Evolutionary conservation across 2,888 invertebrate genomes (phyloP).

Genomic region (Thymelicus lineola): DNA sequence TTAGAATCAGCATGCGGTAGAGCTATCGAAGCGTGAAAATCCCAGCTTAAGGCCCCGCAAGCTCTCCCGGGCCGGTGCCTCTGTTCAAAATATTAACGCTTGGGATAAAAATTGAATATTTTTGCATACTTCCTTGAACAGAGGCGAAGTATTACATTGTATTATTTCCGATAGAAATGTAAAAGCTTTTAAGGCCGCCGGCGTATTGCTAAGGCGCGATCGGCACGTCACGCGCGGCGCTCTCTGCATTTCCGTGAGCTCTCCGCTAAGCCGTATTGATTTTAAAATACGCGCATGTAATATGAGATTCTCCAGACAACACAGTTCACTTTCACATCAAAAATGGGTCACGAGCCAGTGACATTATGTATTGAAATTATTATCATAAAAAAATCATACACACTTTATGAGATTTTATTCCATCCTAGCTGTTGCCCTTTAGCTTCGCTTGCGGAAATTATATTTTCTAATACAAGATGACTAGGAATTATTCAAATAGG

Average conservation of each 20-base stretch:
- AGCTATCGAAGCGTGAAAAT: slow-evolving; percentile 70
- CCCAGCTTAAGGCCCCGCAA: slow-evolving; percentile 68
- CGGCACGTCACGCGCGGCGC: slow-evolving; percentile 57
- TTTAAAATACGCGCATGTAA: slow-evolving; percentile 50
- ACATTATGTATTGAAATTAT: too few species aligned
- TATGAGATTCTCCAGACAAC: slow-evolving; percentile 23
- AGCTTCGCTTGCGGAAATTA: too few species aligned
- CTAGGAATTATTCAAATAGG: too few species aligned
- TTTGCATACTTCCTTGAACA: slow-evolving; percentile 72
- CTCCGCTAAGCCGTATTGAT: slow-evolving; percentile 73
- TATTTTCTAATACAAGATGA: too few species aligned
- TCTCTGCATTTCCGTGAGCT: slow-evolving; percentile 56
- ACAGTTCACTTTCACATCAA: slow-evolving; percentile 3
- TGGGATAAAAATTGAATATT: slow-evolving; percentile 80
- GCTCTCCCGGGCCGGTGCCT: slow-evolving; percentile 55
- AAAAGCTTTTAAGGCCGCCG: slow-evolving; percentile 82
- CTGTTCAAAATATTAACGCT: slow-evolving; percentile 68
- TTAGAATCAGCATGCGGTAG: slow-evolving; percentile 63
- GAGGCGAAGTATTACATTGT: slow-evolving; percentile 70
- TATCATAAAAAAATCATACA: too few species aligned
- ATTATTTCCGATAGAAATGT: slow-evolving; percentile 79
- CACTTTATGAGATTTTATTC: too few species aligned
- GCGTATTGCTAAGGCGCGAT: slow-evolving; percentile 73
- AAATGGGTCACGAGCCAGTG: slow-evolving; percentile 6
- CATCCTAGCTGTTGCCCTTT: too few species aligned